Base-by-base conservation (phyloP, 2,888 invertebrate genomes). In the Celastrina argiolus region DNA sequence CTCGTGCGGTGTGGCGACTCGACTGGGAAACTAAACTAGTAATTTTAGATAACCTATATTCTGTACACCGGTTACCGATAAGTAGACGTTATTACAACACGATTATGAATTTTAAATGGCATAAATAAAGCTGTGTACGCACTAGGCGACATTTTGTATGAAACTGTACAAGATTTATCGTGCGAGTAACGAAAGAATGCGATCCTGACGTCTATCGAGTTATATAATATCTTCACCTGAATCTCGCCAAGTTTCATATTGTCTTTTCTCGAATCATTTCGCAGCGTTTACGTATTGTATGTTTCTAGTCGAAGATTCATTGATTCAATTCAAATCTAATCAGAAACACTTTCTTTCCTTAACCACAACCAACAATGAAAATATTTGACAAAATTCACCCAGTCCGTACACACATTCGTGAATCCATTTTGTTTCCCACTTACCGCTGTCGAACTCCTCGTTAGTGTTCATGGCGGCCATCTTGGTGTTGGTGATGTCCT, bases 401-500 rank as follows among this genome's bases (percentile, higher is more conserved):
- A 12, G 14, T 51, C 3, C 22, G 18, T 22, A 51, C 51, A 12
- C 5, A 6, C 6, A 31, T 31, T 31, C 18, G 14, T 12, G 61
- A 59, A 34, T 59, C 10, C 18, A 59, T 59, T 39, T 56, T 56
- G 14, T 73, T 69, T 56, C 42, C 71, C 79, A 93, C 96, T 95
- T 92, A 96, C 96, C 96, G 92, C 96, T 96, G 88, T 96, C 96
- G 85, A 95, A 96, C 79, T 95, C 94, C 90, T 97, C 96, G 87
- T 95, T 94, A 84, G 94, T 94, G 81, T 94, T 94, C 95, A 95
- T 94, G 86, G 96, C 96, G 73, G 95, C 94, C 95, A 96, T 96
- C 92, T 97, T 97, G 75, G 96, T 96, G 86, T 96, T 95, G 69
- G 98, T 97, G 87, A 98, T 97, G 89, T 98, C 98, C 92, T 98